Evolutionary conservation across 30 jellyfish, hydroid and myxozoan genomes (phyloP).

Genomic region (Pseudorhiza aurosa): DNA sequence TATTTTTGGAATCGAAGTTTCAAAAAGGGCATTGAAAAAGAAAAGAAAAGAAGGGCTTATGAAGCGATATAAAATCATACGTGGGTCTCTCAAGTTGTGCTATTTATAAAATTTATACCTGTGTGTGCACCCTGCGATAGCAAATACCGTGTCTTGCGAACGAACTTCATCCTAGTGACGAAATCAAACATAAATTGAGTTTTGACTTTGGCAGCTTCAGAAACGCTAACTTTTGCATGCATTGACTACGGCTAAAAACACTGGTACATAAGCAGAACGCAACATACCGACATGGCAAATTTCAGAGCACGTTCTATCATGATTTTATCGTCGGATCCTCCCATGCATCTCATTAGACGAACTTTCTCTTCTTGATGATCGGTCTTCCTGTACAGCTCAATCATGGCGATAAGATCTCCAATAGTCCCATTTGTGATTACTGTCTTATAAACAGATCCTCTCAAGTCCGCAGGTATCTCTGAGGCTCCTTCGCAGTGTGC

Average conservation of each 20-base stretch:
- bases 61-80: too few relatives aligned
- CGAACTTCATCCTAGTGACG: constrained; percentile 86
- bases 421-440: constrained; percentile 80
- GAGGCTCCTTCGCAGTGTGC: constrained; percentile 82
- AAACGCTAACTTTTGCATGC: too few relatives aligned
- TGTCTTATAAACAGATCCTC: constrained; percentile 87
- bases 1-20: too few relatives aligned
- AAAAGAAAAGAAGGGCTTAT: too few relatives aligned
- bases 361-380: constrained; percentile 88
- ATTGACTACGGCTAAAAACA: too few relatives aligned
- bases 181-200: neutral
- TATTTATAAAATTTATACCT: constrained; percentile 66
- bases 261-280: too few relatives aligned
- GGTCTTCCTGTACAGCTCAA: constrained; percentile 63
- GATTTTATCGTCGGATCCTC: constrained; percentile 70
- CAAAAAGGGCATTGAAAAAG: too few relatives aligned
- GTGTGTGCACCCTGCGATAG: constrained; percentile 86
- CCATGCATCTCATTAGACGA: constrained; percentile 81
- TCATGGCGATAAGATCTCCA: constrained; percentile 75
- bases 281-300: constrained; percentile 90
- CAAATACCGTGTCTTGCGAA: constrained; percentile 90
- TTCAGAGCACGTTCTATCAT: constrained; percentile 72
- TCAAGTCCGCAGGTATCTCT: constrained; percentile 82
- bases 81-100: too few relatives aligned
- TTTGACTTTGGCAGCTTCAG: too few relatives aligned